Conservation (phyloP, 2,113 vertebrate species). For the Colistium nudipinnis region DNA sequence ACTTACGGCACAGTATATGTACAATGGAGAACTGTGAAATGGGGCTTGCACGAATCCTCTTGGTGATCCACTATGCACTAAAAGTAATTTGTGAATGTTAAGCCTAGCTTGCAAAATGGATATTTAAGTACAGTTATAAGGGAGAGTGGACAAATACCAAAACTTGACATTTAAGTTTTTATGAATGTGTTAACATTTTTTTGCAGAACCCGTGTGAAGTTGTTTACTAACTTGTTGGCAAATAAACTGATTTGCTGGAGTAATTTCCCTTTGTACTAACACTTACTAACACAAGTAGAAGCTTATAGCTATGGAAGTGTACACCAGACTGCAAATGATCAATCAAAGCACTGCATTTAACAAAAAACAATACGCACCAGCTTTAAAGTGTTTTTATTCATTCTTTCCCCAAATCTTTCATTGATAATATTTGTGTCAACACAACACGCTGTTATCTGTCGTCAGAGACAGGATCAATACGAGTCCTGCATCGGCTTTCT, state of each 20-base stretch:
- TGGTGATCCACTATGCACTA: neutral
- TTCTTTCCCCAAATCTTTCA: conserved; percentile 53
- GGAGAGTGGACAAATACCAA: conserved; percentile 38
- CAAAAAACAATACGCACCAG: conserved; percentile 1
- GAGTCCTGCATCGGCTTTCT: conserved; percentile 67
- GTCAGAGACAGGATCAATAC: conserved; percentile 67
- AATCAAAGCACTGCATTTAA: neutral
- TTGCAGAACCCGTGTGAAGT: conserved; percentile 55
- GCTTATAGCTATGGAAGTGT: neutral
- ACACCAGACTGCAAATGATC: neutral
- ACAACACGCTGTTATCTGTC: conserved; percentile 63
- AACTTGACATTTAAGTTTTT: conserved; percentile 75
- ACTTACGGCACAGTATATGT: conserved; percentile 7
- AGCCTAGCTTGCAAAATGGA: conserved; percentile 19
- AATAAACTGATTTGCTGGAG: no score
- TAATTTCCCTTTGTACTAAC: no score
- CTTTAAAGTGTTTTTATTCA: conserved; percentile 56
- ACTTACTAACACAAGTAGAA: neutral
- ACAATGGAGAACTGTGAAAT: conserved; percentile 1
- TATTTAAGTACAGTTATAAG: neutral
- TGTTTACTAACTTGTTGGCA: conserved; percentile 74
- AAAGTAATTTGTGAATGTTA: conserved; percentile 49
- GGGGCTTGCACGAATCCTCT: conserved; percentile 12
- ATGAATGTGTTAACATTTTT: conserved; percentile 61
- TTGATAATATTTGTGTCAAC: conserved; percentile 54